Evolutionary conservation across 1,140 invertebrate species (phyloP).

Genomic region (Danaus plexippus): DNA sequence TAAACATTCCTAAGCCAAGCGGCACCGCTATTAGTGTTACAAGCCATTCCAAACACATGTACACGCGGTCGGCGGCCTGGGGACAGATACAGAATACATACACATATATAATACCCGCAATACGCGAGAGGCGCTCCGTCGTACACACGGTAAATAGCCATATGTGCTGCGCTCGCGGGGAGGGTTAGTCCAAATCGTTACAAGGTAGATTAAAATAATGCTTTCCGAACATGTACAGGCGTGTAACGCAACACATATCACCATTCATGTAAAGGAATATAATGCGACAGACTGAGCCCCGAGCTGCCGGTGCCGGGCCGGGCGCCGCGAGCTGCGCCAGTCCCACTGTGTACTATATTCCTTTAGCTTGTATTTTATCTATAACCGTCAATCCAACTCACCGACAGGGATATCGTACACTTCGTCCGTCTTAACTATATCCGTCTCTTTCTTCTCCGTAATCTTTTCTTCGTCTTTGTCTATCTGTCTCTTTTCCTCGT

Average conservation of each 20-base stretch:
- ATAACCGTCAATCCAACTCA: constrained; percentile 28
- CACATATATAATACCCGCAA: constrained; percentile 9
- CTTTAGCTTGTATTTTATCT: no score
- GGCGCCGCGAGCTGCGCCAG: no score
- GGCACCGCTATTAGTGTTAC: background rate
- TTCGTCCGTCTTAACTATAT: constrained; percentile 39
- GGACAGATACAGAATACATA: constrained; percentile 31
- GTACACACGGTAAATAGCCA: background rate
- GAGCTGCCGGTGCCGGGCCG: no score
- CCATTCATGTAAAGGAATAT: no score
- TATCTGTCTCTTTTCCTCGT: constrained; percentile 41
- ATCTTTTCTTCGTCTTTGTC: constrained; percentile 35
- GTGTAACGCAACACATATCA: no score
- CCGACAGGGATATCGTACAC: constrained; percentile 64
- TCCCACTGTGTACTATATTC: no score
- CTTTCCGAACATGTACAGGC: no score
- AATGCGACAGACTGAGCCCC: no score
- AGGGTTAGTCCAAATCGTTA: no score
- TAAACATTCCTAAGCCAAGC: no score
- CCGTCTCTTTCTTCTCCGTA: constrained; percentile 40
- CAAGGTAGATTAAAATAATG: no score
- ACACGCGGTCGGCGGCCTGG: constrained; percentile 28
- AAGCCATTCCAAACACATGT: constrained; percentile 26
- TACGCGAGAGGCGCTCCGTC: background rate
- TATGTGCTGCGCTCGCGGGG: no score